These are phyloP conservation scores for Hemibagrus wyckioides DNA, from an alignment of 2,113 vertebrate genomes.

Conservation along the genomic window DNA sequence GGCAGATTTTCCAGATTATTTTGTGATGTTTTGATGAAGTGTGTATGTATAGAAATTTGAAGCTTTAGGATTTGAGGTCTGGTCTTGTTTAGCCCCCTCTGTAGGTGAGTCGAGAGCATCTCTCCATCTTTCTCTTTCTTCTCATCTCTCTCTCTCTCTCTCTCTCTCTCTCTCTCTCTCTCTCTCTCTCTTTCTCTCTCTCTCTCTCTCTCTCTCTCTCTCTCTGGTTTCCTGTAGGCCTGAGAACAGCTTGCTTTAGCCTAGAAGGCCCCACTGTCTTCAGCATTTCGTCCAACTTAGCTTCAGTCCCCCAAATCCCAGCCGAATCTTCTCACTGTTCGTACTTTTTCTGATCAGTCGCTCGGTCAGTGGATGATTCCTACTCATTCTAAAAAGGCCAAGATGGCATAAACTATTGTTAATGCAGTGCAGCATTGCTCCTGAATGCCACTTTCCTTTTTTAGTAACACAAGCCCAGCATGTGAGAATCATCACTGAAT, in stretches of 20 bases:
- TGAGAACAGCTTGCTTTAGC: conserved; percentile 52
- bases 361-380: neutral
- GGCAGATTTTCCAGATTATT: neutral
- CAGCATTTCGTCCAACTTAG: conserved; percentile 40
- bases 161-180: neutral
- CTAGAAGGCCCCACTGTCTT: conserved; percentile 67
- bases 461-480: conserved; percentile 39
- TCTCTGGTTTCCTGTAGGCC: conserved; percentile 41
- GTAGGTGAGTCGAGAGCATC: conserved; percentile 9
- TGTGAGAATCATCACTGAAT: conserved; percentile 53
- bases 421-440: neutral
- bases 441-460: neutral
- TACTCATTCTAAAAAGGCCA: conserved; percentile 14
- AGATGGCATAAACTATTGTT: neutral
- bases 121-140: neutral
- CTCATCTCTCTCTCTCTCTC: conserved; percentile 6
- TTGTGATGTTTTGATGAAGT: neutral
- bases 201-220: neutral
- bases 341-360: neutral
- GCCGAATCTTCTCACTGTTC: conserved; percentile 19
- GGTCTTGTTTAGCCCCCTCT: conserved; percentile 43
- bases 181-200: neutral
- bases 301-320: conserved; percentile 47
- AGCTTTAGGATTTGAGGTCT: conserved; percentile 3
- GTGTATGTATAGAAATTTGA: neutral